Evolutionary conservation across 1,140 invertebrate species (phyloP).

Genomic region (Proales similis): DNA sequence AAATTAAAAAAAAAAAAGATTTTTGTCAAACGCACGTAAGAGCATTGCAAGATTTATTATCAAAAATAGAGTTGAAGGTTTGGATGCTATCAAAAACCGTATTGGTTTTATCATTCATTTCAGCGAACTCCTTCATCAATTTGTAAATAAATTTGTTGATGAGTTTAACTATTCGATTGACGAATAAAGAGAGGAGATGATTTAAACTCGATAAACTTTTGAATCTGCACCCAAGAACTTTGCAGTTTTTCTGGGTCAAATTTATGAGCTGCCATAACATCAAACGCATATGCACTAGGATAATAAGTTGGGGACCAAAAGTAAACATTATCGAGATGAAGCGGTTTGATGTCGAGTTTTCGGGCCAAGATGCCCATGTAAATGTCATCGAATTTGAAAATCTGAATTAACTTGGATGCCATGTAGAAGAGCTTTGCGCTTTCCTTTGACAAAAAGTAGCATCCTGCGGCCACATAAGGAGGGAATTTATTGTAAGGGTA

Average conservation of each 20-base stretch:
- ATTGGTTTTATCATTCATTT: no score
- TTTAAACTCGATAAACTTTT: neutral
- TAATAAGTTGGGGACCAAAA: conserved; percentile 25
- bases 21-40: no score
- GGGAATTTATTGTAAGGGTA: conserved; percentile 35
- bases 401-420: conserved; percentile 4
- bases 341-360: conserved; percentile 9
- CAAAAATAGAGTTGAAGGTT: no score
- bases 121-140: no score
- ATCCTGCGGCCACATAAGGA: conserved; percentile 32
- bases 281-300: conserved; percentile 2
- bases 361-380: conserved; percentile 33
- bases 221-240: neutral
- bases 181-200: neutral
- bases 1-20: no score
- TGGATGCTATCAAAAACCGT: no score
- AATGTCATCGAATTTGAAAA: conserved; percentile 37
- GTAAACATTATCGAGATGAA: conserved; percentile 19
- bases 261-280: conserved; percentile 25
- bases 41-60: no score
- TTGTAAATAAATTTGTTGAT: no score
- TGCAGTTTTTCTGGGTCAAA: conserved; percentile 5
- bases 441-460: conserved; percentile 21
- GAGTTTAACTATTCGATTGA: no score
- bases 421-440: conserved; percentile 21